Evolutionary conservation across 2,113 vertebrate species (phyloP).

Genomic region (Mastomys natalensis): DNA sequence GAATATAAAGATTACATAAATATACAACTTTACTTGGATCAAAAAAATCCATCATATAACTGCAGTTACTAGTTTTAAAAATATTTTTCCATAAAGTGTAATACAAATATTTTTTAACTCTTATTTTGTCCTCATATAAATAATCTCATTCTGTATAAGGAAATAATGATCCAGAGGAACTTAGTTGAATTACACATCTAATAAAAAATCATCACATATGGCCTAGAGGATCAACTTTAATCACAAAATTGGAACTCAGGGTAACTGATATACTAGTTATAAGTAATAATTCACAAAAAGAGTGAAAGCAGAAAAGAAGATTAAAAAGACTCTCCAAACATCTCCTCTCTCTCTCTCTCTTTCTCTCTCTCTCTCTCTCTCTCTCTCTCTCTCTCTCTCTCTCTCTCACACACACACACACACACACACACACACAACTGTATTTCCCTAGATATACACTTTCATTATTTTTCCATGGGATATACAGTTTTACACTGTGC

Average conservation of each 20-base stretch:
- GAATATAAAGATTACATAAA: constrained; percentile 16
- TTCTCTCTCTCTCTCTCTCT: too few species aligned
- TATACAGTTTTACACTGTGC: neutral
- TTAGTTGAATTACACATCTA: neutral
- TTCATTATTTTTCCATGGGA: constrained; percentile 18
- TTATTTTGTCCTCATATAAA: neutral
- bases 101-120: neutral
- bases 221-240: neutral
- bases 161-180: neutral
- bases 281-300: constrained; percentile 7
- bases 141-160: neutral
- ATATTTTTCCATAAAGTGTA: constrained; percentile 5
- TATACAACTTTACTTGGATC: neutral
- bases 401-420: neutral
- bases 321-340: neutral
- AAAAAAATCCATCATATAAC: neutral
- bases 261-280: neutral
- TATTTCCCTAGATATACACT: neutral
- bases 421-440: neutral
- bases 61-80: neutral
- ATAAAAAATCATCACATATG: neutral
- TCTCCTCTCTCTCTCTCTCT: neutral
- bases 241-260: neutral
- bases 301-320: neutral
- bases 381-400: too few species aligned